Base-by-base conservation (phyloP, 2,888 invertebrate species). In the Raillietiella orientalis region DNA sequence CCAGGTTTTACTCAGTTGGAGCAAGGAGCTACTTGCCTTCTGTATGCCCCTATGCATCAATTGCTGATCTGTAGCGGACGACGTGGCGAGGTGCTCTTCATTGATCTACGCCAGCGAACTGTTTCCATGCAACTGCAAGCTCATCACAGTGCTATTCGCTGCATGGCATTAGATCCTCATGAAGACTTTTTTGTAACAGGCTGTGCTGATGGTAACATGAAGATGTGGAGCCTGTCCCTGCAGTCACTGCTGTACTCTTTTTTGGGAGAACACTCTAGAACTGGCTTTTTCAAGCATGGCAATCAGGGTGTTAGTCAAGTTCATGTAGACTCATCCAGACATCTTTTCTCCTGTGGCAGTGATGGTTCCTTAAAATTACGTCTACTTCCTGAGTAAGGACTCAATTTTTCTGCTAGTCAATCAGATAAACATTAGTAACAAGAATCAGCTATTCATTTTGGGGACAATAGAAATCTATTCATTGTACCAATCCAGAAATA, bases 401-500 rank as follows among this genome's bases (percentile, higher is more conserved):
- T 35, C 8, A 34, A 36, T 15, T 33, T 39, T 6, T 32, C 30
- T 21, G 30, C 34, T 14, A 24, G 32, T 17, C 36, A 33, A 29
- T n/a, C n/a, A n/a, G n/a, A n/a, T n/a, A n/a, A n/a, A n/a, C n/a
- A n/a, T n/a, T n/a, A n/a, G n/a, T n/a, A n/a, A n/a, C n/a, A n/a
- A n/a, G n/a, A 24, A 9, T 13, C 10, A 14, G 14, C n/a, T 9
- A 6, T 6, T 4, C 12, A 5, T 20, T 10, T 3, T 13, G 3
- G 9, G 6, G 10, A 13, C 9, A 24, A 6, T 3, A 26, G 11
- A 20, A 27, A 13, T 17, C 53, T 51, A 67, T 41, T 72, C 72
- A 56, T 93, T 93, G 46, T 93, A 96, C 93, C 93, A 96, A 53
- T 96, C 90, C 27, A 96, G 56, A 48, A 96, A 96, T 6, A 96